Evolutionary conservation across 2,797 vertebrate species (phyloP).

Genomic region (Hephaestus fuliginosus): DNA sequence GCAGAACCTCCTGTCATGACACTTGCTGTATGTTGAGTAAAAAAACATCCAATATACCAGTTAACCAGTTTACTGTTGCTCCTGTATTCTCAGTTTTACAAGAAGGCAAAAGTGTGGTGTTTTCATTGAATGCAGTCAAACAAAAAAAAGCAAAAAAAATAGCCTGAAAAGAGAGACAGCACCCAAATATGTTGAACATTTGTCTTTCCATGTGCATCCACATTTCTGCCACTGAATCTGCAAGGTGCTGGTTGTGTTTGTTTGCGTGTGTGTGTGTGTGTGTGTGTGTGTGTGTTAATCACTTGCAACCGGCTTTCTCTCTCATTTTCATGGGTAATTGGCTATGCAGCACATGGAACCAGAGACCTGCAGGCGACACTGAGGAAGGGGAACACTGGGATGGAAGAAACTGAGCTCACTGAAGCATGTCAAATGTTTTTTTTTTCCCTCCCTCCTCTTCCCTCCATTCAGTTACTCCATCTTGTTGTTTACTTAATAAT

Average conservation of each 20-base stretch:
- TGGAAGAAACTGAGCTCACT: constrained; percentile 52
- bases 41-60: constrained; percentile 30
- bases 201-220: not conserved
- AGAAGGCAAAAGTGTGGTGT: not conserved
- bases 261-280: not conserved
- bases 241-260: constrained; percentile 17
- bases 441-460: not conserved
- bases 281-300: constrained; percentile 54
- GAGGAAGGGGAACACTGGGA: constrained; percentile 36
- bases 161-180: no score
- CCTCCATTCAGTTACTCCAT: constrained; percentile 38
- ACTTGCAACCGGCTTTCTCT: constrained; percentile 47
- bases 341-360: constrained; percentile 62
- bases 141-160: not conserved
- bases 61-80: constrained; percentile 5
- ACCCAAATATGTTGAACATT: not conserved
- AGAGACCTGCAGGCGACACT: constrained; percentile 63
- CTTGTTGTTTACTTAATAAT: constrained; percentile 51
- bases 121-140: constrained; percentile 19
- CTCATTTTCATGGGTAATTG: constrained; percentile 72
- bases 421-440: constrained; percentile 44
- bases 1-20: constrained; percentile 39
- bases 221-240: constrained; percentile 12
- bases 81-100: not conserved
- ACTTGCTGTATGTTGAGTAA: constrained; percentile 1